A percentile compares a stretch with the other conserved stretches of the same genome.
Conservation (phyloP, 2,888 invertebrate species). For the Pachymerium ferrugineum region DNA sequence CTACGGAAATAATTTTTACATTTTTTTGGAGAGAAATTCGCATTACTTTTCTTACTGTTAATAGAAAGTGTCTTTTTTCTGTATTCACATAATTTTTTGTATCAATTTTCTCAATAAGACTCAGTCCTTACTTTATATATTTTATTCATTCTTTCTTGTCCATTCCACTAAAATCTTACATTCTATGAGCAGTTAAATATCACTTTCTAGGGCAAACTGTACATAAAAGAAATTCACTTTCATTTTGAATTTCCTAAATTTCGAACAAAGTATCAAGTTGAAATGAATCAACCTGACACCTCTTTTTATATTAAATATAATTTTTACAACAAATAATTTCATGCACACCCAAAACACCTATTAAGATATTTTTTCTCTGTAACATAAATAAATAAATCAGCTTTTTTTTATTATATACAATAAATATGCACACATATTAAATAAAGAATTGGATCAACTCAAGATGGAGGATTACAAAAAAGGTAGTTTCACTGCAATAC, state of each 20-base stretch:
- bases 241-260: slow-evolving; percentile 20
- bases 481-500: too few species aligned
- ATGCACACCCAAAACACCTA: slow-evolving; percentile 14
- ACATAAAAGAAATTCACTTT: neutral
- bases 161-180: slow-evolving; percentile 9
- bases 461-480: too few species aligned
- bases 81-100: neutral
- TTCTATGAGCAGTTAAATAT: slow-evolving; percentile 19
- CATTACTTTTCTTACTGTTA: too few species aligned
- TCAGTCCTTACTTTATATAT: neutral
- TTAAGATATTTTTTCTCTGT: neutral
- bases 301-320: neutral
- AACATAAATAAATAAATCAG: neutral
- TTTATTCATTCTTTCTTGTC: slow-evolving; percentile 5
- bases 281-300: neutral
- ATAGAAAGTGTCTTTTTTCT: too few species aligned
- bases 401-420: neutral
- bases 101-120: neutral
- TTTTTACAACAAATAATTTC: slow-evolving; percentile 1
- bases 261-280: neutral
- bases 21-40: too few species aligned
- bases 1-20: too few species aligned
- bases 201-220: slow-evolving; percentile 11
- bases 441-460: too few species aligned
- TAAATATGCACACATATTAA: slow-evolving; percentile 13